Conservation (phyloP, 2,888 invertebrate genomes). For the Cataglyphis livida region DNA sequence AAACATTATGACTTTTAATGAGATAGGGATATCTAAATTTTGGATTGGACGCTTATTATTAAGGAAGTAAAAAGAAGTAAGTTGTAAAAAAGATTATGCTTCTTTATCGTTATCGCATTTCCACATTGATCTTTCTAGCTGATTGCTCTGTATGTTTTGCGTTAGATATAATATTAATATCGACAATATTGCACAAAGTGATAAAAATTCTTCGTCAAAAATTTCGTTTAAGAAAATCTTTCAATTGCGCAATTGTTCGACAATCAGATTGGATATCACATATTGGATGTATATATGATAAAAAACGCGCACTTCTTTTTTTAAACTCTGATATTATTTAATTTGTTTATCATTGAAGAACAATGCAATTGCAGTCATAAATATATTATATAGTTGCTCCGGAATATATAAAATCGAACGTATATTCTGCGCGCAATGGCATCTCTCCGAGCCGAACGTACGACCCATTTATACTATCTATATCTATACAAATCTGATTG, state of each 20-base stretch:
- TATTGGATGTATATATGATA: not conserved
- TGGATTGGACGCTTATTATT: not conserved
- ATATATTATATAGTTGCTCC: not conserved
- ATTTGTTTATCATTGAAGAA: conserved; percentile 22
- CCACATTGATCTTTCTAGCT: not conserved
- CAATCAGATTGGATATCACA: not conserved
- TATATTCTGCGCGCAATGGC: conserved; percentile 23
- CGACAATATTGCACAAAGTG: not conserved
- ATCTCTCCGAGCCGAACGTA: conserved; percentile 60
- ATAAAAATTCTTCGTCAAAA: not conserved
- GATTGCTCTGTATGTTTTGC: not conserved
- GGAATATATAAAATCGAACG: conserved; percentile 26
- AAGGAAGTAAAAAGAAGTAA: not conserved
- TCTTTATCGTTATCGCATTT: conserved; percentile 4
- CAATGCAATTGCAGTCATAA: not conserved
- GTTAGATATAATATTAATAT: not conserved
- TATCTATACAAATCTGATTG: conserved; percentile 67
- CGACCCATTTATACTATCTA: conserved; percentile 72
- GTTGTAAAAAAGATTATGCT: not conserved
- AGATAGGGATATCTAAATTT: not conserved
- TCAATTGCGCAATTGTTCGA: not conserved
- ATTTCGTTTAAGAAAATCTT: not conserved
- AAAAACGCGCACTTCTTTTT: not conserved
- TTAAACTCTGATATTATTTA: not conserved
- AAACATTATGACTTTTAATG: not conserved